Percentiles rank a stretch among this genome's conserved stretches.
Evolutionary conservation across 2,113 vertebrate genomes (phyloP).

Genomic region (Chaetorhynchus papuensis): DNA sequence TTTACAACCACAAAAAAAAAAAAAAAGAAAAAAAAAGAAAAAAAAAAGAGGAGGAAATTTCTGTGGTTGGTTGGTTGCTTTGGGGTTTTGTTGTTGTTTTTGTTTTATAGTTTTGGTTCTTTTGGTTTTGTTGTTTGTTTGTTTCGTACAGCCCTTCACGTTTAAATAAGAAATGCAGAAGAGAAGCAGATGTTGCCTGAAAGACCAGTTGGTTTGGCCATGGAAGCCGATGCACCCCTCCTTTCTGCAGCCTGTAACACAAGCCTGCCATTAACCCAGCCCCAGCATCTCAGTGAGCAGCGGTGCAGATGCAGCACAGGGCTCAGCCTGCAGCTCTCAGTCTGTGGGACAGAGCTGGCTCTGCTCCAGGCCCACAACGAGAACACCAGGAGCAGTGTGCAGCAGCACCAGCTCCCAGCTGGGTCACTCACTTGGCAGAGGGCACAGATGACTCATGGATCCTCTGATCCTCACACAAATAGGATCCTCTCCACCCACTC

Average conservation of each 20-base stretch:
- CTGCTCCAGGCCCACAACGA: neutral
- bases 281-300: neutral
- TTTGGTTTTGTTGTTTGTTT: neutral
- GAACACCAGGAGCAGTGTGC: neutral
- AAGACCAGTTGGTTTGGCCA: neutral
- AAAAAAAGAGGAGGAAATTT: neutral
- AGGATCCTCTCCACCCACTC: neutral
- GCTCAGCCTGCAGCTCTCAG: neutral
- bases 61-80: too few relatives aligned
- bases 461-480: neutral
- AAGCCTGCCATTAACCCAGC: neutral
- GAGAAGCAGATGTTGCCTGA: neutral
- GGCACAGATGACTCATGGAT: neutral
- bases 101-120: neutral
- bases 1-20: neutral
- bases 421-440: neutral
- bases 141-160: neutral
- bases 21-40: neutral
- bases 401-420: neutral
- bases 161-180: neutral
- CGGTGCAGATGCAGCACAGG: rapidly evolving
- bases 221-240: neutral
- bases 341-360: neutral
- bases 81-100: neutral
- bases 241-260: neutral